Percentiles rank a stretch among this genome's conserved stretches.
Conservation (phyloP, 2,797 vertebrate genomes). For the Iguana delicatissima region DNA sequence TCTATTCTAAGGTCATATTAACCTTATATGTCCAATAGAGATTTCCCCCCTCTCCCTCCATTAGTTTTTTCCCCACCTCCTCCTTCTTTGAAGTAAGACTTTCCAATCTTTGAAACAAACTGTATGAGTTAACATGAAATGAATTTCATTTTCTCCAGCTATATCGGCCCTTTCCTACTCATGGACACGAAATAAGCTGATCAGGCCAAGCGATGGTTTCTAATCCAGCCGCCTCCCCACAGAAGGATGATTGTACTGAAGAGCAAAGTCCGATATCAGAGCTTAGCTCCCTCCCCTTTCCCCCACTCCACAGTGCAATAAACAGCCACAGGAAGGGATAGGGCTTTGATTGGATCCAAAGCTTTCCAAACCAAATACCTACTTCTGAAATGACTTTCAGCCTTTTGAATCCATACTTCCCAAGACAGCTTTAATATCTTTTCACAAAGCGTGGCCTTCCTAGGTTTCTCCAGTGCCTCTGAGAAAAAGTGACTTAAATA, state of each 20-base stretch:
- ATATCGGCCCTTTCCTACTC: background rate
- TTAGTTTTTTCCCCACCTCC: background rate
- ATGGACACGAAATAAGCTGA: conserved; percentile 28
- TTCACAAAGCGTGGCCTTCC: background rate
- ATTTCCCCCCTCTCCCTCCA: background rate
- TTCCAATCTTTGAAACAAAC: background rate
- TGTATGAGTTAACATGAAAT: conserved; percentile 45
- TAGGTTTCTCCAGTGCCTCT: conserved; percentile 22
- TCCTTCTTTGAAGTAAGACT: background rate
- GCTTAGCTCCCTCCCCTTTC: background rate
- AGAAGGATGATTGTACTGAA: conserved; percentile 25
- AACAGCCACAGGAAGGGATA: background rate
- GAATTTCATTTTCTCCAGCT: conserved; percentile 47
- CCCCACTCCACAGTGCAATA: background rate
- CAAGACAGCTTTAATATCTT: conserved; percentile 37
- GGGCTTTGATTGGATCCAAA: background rate
- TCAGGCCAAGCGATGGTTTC: conserved; percentile 31
- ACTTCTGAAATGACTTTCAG: conserved; percentile 44
- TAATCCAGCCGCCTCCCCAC: conserved; percentile 16
- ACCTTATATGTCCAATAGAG: conserved; percentile 1
- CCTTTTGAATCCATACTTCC: background rate
- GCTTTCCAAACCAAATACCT: conserved; percentile 36
- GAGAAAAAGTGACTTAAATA: conserved; percentile 8
- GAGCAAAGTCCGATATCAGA: conserved; percentile 14
- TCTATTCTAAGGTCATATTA: background rate